Base-by-base conservation (phyloP, 2,113 vertebrate species). In the Pluvialis apricaria region DNA sequence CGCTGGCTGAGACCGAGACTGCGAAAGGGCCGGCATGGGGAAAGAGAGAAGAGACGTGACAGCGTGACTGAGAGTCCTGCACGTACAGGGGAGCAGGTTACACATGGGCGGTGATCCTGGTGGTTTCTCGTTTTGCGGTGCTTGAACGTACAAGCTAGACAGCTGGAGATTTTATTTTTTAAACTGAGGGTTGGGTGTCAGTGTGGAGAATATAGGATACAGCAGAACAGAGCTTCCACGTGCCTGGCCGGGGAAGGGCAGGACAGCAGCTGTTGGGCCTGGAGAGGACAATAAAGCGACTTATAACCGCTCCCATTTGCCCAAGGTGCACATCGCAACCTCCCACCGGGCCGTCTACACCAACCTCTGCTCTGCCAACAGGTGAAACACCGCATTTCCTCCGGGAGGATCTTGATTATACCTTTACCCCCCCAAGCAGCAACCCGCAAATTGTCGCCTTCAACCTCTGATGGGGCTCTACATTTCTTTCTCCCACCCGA, bases 31-130 rank as follows among this genome's bases (percentile, higher is more conserved):
- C 38, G 91, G 55, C 11, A 9, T 2, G 7, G 51, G 32, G 20
- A 32, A n/a, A 60, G 55, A 38, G 26, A 38, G 8, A 31, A 64
- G 49, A 64, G 19, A 21, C 11, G 25, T 4, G 60, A 38, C 2
- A 5, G 13, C 32, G 34, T 17, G 2, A 22, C 32, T 20, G 36
- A 38, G 12, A 62, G 22, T 6, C 22, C 15, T 62, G 8, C 1
- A 2, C 15, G 28, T 24, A 20, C n/a, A 62, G 22, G 19, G 32
- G 14, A 81, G 73, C 60, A 68, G 9, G 34, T 68, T 40, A 34
- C 17, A 4, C 8, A 21, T 0, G 0, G 28, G 38, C 6, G 34
- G 2, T 19, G 40, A 24, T 51, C 38, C 44, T 44, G 14, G 2
- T 1, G 1, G 34, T 42, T 54, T 52, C 34, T 47, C 31, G 16